Conservation (phyloP, 2,113 vertebrate genomes). For the Casuarius casuarius region DNA sequence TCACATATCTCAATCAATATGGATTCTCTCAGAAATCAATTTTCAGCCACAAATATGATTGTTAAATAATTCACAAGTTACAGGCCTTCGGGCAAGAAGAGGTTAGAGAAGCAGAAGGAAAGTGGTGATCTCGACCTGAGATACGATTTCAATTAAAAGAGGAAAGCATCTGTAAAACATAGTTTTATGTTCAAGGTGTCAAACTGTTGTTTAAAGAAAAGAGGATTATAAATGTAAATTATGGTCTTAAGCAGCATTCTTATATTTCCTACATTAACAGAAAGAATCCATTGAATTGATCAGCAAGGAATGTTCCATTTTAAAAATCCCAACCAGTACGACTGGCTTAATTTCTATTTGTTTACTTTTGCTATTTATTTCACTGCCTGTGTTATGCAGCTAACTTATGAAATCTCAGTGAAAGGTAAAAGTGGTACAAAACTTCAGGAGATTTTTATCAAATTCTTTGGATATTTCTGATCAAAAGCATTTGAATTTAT, state of each 20-base stretch:
- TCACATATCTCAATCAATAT: conserved; percentile 84
- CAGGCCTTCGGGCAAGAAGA: conserved; percentile 76
- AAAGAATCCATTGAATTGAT: neutral
- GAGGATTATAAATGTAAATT: conserved; percentile 55
- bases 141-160: conserved; percentile 78
- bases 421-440: neutral
- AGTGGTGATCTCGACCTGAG: conserved; percentile 68
- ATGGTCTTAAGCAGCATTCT: neutral
- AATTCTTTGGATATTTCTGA: neutral
- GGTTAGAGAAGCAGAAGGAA: conserved; percentile 73
- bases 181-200: conserved; percentile 37
- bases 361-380: conserved; percentile 27
- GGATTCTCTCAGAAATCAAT: conserved; percentile 84
- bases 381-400: neutral
- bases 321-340: neutral
- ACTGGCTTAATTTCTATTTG: neutral
- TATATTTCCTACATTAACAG: neutral
- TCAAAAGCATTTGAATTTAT: neutral
- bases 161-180: conserved; percentile 46
- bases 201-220: conserved; percentile 46
- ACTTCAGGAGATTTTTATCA: neutral
- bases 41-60: conserved; percentile 85
- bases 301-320: neutral
- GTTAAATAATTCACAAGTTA: conserved; percentile 86
- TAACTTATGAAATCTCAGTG: neutral